Percentiles rank a stretch among this genome's conserved stretches.
Evolutionary conservation across 2,797 vertebrate genomes (phyloP).

Genomic region (Scarus forsteni): DNA sequence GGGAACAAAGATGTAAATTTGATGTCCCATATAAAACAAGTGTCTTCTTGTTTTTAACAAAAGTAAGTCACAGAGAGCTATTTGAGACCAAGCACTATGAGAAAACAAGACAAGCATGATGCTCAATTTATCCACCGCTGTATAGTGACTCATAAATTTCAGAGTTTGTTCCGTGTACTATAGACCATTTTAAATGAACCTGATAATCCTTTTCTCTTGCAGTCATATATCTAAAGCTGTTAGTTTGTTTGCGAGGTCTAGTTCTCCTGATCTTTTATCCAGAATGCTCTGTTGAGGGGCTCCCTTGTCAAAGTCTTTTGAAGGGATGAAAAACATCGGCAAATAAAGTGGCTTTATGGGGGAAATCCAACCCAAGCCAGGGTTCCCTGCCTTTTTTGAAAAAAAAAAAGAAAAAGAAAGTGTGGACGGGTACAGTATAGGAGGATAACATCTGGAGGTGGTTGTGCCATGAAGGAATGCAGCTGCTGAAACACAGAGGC

Average conservation of each 20-base stretch:
- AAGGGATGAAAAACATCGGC: conserved; percentile 66
- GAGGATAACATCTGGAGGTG: conserved; percentile 71
- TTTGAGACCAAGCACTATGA: background rate
- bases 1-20: conserved; percentile 23
- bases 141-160: background rate
- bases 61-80: background rate
- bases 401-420: conserved; percentile 43
- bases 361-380: conserved; percentile 57
- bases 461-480: conserved; percentile 73
- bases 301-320: conserved; percentile 53
- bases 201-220: conserved; percentile 14
- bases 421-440: conserved; percentile 47
- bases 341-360: conserved; percentile 64
- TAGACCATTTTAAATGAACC: conserved; percentile 15
- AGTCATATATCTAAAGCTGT: conserved; percentile 38
- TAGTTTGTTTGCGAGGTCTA: conserved; percentile 51
- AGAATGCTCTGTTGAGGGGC: conserved; percentile 51
- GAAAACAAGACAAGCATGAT: background rate
- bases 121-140: conserved; percentile 14
- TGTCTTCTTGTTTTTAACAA: background rate
- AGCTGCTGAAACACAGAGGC: conserved; percentile 43
- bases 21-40: background rate
- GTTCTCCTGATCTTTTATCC: conserved; percentile 64
- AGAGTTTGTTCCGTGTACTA: conserved; percentile 7
- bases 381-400: conserved; percentile 47